Percentiles rank a stretch among this genome's conserved stretches.
phyloP scores from a whole-genome alignment of 2,113 vertebrate species.

The Romanogobio albipinnatus region DNA sequence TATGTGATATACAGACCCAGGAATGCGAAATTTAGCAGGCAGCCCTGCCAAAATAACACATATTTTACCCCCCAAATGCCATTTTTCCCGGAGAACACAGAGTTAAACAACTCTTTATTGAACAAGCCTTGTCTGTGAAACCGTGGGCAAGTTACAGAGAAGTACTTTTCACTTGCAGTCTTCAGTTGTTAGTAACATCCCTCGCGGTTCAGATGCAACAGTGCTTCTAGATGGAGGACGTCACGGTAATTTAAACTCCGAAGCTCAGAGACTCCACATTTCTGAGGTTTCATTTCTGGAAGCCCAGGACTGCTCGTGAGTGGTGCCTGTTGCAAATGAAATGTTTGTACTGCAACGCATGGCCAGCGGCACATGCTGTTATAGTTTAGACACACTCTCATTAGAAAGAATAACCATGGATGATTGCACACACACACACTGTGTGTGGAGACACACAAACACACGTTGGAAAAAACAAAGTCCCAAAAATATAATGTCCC shows the following conservation, averaged over 20 bases:
- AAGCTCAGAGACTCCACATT: slow-evolving; percentile 22
- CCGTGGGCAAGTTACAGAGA: not conserved
- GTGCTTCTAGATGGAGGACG: slow-evolving; percentile 9
- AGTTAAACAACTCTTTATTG: too few relatives aligned
- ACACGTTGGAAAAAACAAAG: slow-evolving; percentile 24
- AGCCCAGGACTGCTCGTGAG: not conserved
- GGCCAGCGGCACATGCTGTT: slow-evolving; percentile 42
- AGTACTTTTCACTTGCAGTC: not conserved
- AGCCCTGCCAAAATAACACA: too few relatives aligned
- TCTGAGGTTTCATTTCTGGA: slow-evolving; percentile 14
- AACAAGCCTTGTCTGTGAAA: too few relatives aligned
- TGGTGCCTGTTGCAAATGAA: slow-evolving; percentile 26
- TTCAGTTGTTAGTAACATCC: slow-evolving; percentile 16
- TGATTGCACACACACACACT: slow-evolving; percentile 16
- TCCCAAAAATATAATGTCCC: slow-evolving; percentile 50
- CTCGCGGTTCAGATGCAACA: not conserved
- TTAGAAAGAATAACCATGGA: slow-evolving; percentile 42
- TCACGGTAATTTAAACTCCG: slow-evolving; percentile 27
- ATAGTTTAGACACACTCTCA: slow-evolving; percentile 38
- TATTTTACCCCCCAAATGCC: too few relatives aligned
- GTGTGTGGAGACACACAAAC: slow-evolving; percentile 8
- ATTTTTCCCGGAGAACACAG: too few relatives aligned
- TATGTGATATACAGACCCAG: too few relatives aligned
- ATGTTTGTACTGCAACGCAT: slow-evolving; percentile 33
- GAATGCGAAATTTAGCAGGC: too few relatives aligned